Percentiles rank a stretch among this genome's conserved stretches.
These are phyloP conservation scores for Homalodisca vitripennis DNA, from an alignment of 1,140 invertebrate genomes.

Conservation along the genomic window DNA sequence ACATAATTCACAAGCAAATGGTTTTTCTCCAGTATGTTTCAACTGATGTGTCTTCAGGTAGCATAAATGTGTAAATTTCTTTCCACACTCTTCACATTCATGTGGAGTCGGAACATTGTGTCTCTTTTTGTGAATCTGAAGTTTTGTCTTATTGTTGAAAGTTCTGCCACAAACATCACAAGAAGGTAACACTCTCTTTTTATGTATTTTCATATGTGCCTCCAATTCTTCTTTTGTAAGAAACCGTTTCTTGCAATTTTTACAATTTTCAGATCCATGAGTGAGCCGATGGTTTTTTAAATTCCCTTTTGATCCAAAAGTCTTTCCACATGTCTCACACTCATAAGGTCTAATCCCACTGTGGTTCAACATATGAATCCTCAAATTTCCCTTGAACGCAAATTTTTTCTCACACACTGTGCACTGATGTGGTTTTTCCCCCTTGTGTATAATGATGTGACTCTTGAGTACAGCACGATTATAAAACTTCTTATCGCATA, in stretches of 20 bases:
- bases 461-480: slow-evolving; percentile 32
- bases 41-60: slow-evolving; percentile 39
- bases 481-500: slow-evolving; percentile 55
- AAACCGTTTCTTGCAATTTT: slow-evolving; percentile 16
- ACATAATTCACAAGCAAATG: slow-evolving; percentile 54
- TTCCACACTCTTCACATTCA: slow-evolving; percentile 53
- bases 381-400: slow-evolving; percentile 33
- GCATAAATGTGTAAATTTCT: slow-evolving; percentile 40
- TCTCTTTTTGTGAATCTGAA: slow-evolving; percentile 29
- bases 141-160: slow-evolving; percentile 41
- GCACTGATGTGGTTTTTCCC: slow-evolving; percentile 81
- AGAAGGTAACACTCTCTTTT: slow-evolving; percentile 7
- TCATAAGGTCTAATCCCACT: slow-evolving; percentile 51
- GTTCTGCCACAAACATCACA: slow-evolving; percentile 22
- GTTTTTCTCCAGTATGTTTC: slow-evolving; percentile 48
- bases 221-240: slow-evolving; percentile 12
- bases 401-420: slow-evolving; percentile 68
- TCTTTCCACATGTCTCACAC: slow-evolving; percentile 44
- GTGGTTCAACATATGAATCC: slow-evolving; percentile 46
- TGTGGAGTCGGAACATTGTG: slow-evolving; percentile 59
- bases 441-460: slow-evolving; percentile 36
- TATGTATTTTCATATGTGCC: neutral
- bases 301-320: slow-evolving; percentile 34
- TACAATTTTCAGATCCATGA: slow-evolving; percentile 35
- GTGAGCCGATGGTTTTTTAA: slow-evolving; percentile 46